These are phyloP conservation scores for Laspeyria flexula DNA, from an alignment of 2,888 invertebrate species.

Conservation along the genomic window DNA sequence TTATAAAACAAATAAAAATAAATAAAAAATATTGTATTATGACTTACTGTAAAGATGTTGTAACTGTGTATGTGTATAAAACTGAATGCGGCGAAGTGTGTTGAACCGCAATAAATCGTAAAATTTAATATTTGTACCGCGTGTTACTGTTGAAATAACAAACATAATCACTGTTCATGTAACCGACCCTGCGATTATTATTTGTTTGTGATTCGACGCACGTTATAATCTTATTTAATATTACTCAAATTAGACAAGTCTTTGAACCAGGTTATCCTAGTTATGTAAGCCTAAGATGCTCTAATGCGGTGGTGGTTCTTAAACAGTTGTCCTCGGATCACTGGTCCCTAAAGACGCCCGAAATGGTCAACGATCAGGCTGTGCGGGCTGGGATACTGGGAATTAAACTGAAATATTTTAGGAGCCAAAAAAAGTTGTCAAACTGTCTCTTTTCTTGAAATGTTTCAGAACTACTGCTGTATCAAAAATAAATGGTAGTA, in stretches of 20 bases:
- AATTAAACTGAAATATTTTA: too few species aligned
- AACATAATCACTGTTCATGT: conserved; percentile 28
- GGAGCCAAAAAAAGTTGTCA: too few species aligned
- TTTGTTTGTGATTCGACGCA: conserved; percentile 17
- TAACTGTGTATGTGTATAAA: neutral
- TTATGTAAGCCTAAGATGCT: too few species aligned
- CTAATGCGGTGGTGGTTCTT: too few species aligned
- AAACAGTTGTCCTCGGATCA: too few species aligned
- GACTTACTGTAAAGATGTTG: neutral
- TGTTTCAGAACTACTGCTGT: too few species aligned
- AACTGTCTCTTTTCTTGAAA: too few species aligned
- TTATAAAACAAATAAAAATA: neutral
- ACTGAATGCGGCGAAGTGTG: conserved; percentile 2
- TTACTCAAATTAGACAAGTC: neutral
- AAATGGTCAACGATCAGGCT: too few species aligned
- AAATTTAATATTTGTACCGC: conserved; percentile 46
- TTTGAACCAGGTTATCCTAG: too few species aligned
- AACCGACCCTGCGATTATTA: conserved; percentile 19
- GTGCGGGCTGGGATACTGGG: too few species aligned
- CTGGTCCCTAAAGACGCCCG: too few species aligned
- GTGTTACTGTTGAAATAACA: conserved; percentile 33
- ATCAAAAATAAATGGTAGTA: too few species aligned
- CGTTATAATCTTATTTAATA: neutral
- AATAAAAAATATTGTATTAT: neutral
- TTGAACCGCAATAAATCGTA: conserved; percentile 48